Conservation (phyloP, 53 echinoderm and acorn worm genomes). For the Antedon mediterranea region DNA sequence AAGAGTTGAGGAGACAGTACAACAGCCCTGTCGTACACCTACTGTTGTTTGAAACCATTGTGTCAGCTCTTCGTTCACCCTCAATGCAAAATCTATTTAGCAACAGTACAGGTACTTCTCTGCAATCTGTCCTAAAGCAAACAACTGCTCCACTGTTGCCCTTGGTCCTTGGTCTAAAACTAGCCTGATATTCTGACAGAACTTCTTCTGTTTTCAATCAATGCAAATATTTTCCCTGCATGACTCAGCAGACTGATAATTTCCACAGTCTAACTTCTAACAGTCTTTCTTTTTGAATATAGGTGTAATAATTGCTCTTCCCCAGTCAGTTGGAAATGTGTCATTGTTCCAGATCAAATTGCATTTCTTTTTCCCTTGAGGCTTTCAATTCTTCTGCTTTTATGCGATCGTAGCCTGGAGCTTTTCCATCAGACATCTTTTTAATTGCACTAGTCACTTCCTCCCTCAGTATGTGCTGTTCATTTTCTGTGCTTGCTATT, state of each 20-base stretch:
- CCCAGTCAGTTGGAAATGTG: slow-evolving; percentile 9
- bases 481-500: no score
- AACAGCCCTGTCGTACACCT: slow-evolving; percentile 6
- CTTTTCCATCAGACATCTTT: background rate
- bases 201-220: slow-evolving; percentile 12
- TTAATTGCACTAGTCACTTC: no score
- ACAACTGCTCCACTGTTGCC: slow-evolving; percentile 7
- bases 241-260: slow-evolving; percentile 8
- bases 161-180: slow-evolving; percentile 18
- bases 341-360: no score
- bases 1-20: slow-evolving; percentile 16
- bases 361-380: slow-evolving; percentile 4
- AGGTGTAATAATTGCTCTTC: slow-evolving; percentile 11
- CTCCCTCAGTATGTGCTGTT: no score
- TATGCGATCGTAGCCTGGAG: slow-evolving; percentile 1
- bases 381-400: slow-evolving; percentile 8
- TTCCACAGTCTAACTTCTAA: slow-evolving; percentile 7
- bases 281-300: slow-evolving; percentile 11
- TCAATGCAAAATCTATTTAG: background rate
- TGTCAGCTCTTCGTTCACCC: background rate
- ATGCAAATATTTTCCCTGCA: slow-evolving; percentile 3
- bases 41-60: slow-evolving; percentile 4
- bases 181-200: slow-evolving; percentile 2
- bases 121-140: slow-evolving; percentile 5
- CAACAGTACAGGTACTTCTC: slow-evolving; percentile 9